Base-by-base conservation (phyloP, 2,113 vertebrate genomes). In the Sinocyclocheilus anshuiensis region DNA sequence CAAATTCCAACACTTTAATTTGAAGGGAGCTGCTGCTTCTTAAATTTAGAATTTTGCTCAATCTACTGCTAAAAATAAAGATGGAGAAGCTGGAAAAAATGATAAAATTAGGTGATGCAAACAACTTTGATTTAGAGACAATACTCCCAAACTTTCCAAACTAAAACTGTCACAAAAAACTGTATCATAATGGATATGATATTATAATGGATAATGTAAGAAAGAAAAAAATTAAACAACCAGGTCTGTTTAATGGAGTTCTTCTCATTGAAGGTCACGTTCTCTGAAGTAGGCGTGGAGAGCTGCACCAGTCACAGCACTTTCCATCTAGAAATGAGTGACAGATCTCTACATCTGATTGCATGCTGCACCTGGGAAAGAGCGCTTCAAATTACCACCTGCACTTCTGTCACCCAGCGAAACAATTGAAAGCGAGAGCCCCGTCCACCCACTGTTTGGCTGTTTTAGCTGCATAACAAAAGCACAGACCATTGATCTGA, bases 381-480 rank as follows among this genome's bases (percentile, higher is more conserved):
- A 33, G 4, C 29, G n/a, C 77, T 81, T 63, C 81, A 86, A 89
- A 89, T 86, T 84, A 42, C 61, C 72, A 72, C 85, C 77, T 84
- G 59, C 59, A 74, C 72, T n/a, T 48, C 26, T 22, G 50, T 86
- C 36, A 80, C 67, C 65, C 6, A 48, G 24, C 1, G 10, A 86
- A 65, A 77, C 57, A 53, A 65, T 26, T n/a, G 53, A 83, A 39
- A 42, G 79, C 5, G n/a, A 78, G 50, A 82, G 63, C 29, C 4
- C 45, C 11, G 76, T 81, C 85, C 85, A 63, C 77, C 82, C 77
- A 81, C 71, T 39, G 69, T 83, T 86, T 36, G 55, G 45, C 29
- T 74, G 65, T 74, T 71, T 57, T 20, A 83, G 55, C 63, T 77
- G 29, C 50, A 78, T 36, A 26, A 80, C 77, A 55, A 71, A 57